A percentile compares a stretch with the other conserved stretches of the same genome.
These are phyloP conservation scores for Eunapius fragilis DNA, from an alignment of 37 sponge, comb jelly and placozoan species.

Conservation along the genomic window DNA sequence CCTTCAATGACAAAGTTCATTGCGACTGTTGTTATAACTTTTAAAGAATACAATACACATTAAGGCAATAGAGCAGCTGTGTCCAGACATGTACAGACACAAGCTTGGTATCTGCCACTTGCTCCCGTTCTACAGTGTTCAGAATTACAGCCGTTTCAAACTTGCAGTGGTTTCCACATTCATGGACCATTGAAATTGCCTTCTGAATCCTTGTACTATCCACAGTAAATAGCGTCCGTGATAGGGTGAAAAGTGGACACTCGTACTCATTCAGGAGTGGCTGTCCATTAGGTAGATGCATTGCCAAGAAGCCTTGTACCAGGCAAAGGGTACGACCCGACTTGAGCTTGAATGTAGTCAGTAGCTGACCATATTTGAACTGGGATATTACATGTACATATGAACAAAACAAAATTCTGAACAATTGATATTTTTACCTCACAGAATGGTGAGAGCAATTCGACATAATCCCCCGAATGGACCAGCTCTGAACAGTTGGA, in stretches of 20 bases:
- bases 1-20: neutral
- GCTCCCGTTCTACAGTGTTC: slow-evolving; percentile 10
- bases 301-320: neutral
- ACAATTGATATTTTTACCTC: neutral
- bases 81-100: neutral
- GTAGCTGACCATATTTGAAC: too few species aligned
- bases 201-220: neutral
- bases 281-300: neutral
- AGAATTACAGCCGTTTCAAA: neutral
- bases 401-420: neutral
- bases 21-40: neutral
- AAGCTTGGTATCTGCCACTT: neutral
- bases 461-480: neutral
- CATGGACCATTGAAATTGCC: slow-evolving; percentile 32
- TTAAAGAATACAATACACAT: neutral
- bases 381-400: too few species aligned
- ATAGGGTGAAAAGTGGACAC: neutral
- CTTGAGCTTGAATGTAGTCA: neutral
- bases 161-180: slow-evolving; percentile 23
- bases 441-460: neutral
- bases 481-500: neutral
- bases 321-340: neutral
- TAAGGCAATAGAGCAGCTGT: neutral
- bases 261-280: neutral
- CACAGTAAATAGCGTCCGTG: neutral